Base-by-base conservation (phyloP, 2,113 vertebrate genomes). In the Pipa parva region DNA sequence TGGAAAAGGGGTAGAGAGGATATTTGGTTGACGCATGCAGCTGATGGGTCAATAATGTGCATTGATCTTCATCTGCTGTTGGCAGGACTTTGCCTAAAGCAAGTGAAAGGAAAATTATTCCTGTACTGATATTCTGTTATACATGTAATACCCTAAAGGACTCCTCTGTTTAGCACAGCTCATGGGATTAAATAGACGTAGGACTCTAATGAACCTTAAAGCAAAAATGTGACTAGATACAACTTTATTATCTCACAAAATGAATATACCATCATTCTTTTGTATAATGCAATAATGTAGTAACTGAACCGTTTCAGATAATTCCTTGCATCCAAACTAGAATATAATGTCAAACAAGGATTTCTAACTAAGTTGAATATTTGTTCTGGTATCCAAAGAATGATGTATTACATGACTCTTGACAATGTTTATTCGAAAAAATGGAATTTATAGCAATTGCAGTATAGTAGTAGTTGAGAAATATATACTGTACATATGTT, bases 21-120 rank as follows among this genome's bases (percentile, higher is more conserved):
- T 25, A 25, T 13, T 36, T 18, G 54, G 57, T 70, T 70, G 66
- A 69, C 58, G 66, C 66, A 70, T 70, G 66, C 61, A 61, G 36
- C 48, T 61, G 33, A 61, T 45, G 49, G 48, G 52, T 70, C 66
- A 70, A 61, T 70, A 70, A 24, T 61, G 28, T 61, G 45, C 66
- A 70, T 70, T 52, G 66, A 70, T 70, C 49, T 61, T 49, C 25
- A 52, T 61, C 61, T 70, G 31, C 49, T 61, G 66, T 61, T 49
- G 45, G 66, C 54, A 60, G 48, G 20, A 60, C 36, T 60, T 60
- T 70, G 66, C 66, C 66, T 22, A 7, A 61, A 70, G 58, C 66
- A 59, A 67, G 27, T 12, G 3, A 59, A 36, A 45, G 31, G 18
- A 49, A 39, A 60, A 60, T 54, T 46, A n/a, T 58, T 61, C 31